phyloP scores from a whole-genome alignment of 2,113 vertebrate genomes.

The Callionymus lyra region DNA sequence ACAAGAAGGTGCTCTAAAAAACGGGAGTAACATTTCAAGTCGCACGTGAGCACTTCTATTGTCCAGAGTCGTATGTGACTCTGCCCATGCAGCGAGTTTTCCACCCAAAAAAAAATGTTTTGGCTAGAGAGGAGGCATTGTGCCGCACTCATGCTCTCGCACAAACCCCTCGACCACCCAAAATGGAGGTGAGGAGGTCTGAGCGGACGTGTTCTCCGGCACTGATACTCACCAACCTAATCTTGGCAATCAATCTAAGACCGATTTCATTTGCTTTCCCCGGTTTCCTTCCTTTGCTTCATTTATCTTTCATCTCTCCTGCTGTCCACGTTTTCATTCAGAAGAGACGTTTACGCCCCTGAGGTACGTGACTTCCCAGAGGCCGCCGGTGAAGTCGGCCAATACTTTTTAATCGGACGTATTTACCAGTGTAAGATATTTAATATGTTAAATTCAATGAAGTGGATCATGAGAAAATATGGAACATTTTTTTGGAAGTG shows the following conservation, averaged over 20 bases:
- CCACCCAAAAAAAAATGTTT: slow-evolving; percentile 60
- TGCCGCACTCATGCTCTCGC: slow-evolving; percentile 14
- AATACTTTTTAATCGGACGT: no score
- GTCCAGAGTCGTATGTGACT: slow-evolving; percentile 11
- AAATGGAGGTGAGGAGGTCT: slow-evolving; percentile 16
- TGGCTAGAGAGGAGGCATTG: slow-evolving; percentile 43
- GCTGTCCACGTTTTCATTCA: slow-evolving; percentile 27
- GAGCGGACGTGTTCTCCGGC: slow-evolving; percentile 12
- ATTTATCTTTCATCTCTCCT: slow-evolving; percentile 40
- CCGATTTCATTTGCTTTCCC: slow-evolving; percentile 12
- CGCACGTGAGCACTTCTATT: no score
- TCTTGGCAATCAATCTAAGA: background rate
- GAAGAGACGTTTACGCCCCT: slow-evolving; percentile 30
- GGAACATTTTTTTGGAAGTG: no score
- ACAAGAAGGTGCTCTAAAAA: no score
- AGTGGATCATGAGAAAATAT: no score
- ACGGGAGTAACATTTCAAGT: no score
- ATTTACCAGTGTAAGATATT: no score
- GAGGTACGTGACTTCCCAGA: slow-evolving; percentile 38
- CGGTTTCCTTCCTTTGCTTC: slow-evolving; percentile 10
- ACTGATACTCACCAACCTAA: background rate
- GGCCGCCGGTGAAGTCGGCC: slow-evolving; percentile 2
- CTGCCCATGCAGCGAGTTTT: slow-evolving; percentile 31
- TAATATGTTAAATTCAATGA: no score
- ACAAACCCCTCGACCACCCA: slow-evolving; percentile 16